A percentile compares a stretch with the other conserved stretches of the same genome.
Conservation (phyloP, 2,797 vertebrate species). For the Rhodeus uyekii region DNA sequence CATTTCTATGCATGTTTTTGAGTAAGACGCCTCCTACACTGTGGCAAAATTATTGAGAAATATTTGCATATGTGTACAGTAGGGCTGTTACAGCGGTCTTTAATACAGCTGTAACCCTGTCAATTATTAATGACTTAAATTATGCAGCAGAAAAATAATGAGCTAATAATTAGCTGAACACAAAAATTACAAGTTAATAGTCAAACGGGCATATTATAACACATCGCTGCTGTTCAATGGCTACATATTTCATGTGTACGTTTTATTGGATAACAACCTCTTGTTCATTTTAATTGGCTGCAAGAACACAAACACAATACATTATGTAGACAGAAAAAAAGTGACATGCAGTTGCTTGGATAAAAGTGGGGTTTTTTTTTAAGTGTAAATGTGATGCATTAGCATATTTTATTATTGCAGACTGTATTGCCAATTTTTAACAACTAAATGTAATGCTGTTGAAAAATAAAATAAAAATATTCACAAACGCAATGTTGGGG, state of each 20-base stretch:
- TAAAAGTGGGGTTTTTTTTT: too few species aligned
- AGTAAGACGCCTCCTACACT: neutral
- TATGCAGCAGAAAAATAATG: neutral
- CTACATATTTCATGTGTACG: neutral
- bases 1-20: neutral
- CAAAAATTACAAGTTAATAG: neutral
- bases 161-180: slow-evolving; percentile 21
- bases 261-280: neutral
- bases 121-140: slow-evolving; percentile 21
- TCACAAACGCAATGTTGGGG: too few species aligned
- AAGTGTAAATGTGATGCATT: neutral
- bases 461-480: too few species aligned
- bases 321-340: neutral
- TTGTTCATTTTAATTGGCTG: neutral
- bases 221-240: neutral
- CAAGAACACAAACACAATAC: neutral
- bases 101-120: slow-evolving; percentile 12
- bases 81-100: neutral
- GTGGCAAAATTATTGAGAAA: neutral
- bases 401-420: too few species aligned
- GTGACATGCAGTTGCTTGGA: neutral
- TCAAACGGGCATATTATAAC: neutral
- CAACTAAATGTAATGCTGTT: too few species aligned
- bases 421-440: too few species aligned
- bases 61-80: neutral